A percentile compares a stretch with the other conserved stretches of the same genome.
Conservation (phyloP, 2,113 vertebrate species). For the Gymnarchus niloticus region DNA sequence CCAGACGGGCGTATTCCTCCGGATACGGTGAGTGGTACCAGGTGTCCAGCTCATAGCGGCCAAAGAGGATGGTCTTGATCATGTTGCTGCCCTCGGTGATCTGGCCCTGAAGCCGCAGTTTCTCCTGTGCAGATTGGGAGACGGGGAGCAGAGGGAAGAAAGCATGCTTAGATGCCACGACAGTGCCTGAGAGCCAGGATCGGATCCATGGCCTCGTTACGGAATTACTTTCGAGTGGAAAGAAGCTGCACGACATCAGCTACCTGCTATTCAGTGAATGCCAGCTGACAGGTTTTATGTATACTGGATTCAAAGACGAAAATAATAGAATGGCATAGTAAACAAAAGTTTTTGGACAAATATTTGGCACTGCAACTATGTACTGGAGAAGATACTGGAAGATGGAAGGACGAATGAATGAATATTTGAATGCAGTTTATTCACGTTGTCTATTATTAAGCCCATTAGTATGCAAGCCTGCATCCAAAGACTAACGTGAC, state of each 20-base stretch:
- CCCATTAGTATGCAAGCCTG: not conserved
- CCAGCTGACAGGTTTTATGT: not conserved
- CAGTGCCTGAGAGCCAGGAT: not conserved
- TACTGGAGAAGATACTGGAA: not conserved
- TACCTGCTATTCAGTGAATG: not conserved
- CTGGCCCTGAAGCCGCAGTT: conserved; percentile 90
- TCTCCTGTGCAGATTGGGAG: conserved; percentile 66
- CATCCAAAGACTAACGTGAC: not conserved
- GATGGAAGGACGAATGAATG: not conserved
- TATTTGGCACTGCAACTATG: not conserved
- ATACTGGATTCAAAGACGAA: not conserved
- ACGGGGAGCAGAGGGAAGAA: not conserved
- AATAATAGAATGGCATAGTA: not conserved
- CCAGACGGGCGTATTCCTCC: conserved; percentile 91
- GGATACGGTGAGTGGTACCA: conserved; percentile 99
- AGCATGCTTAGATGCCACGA: conserved; percentile 6
- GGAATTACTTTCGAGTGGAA: not conserved
- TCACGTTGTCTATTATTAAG: not conserved
- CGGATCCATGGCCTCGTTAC: not conserved
- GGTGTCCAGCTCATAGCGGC: conserved; percentile 94
- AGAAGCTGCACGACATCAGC: not conserved
- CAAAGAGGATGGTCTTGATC: conserved; percentile 97
- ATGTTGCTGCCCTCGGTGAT: conserved; percentile 97
- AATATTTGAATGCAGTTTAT: not conserved
- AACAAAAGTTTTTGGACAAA: not conserved